A percentile compares a stretch with the other conserved stretches of the same genome.
phyloP scores from a whole-genome alignment of 2,888 invertebrate species.

The Cactoblastis cactorum region DNA sequence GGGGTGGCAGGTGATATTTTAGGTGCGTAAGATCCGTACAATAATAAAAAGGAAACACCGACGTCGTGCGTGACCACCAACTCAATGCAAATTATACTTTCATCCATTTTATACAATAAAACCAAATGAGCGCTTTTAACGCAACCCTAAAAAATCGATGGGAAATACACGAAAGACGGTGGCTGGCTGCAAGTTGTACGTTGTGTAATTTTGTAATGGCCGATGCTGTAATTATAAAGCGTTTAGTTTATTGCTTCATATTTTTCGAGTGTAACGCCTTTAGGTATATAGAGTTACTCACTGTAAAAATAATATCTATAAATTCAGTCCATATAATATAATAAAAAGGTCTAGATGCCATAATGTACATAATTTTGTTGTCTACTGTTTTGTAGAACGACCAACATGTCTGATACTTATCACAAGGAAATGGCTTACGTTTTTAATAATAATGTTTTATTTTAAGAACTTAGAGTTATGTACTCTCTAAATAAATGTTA shows the following conservation, averaged over 20 bases:
- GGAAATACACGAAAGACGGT: conserved; percentile 43
- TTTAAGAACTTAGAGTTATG: too few relatives aligned
- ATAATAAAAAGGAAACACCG: conserved; percentile 60
- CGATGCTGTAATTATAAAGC: background rate
- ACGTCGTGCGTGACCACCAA: conserved; percentile 69
- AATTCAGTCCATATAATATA: too few relatives aligned
- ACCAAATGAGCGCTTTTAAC: conserved; percentile 76
- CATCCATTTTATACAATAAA: conserved; percentile 75
- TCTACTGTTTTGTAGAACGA: too few relatives aligned
- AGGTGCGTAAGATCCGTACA: conserved; percentile 58
- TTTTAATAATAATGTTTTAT: too few relatives aligned
- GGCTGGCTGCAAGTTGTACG: conserved; percentile 16
- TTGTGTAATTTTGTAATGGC: background rate
- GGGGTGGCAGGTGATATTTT: conserved; percentile 49
- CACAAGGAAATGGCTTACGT: too few relatives aligned
- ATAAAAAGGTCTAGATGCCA: too few relatives aligned
- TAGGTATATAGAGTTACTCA: too few relatives aligned
- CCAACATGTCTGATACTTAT: too few relatives aligned
- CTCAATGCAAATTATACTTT: conserved; percentile 75
- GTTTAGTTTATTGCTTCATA: conserved; percentile 1
- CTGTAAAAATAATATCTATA: too few relatives aligned
- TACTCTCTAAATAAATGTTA: too few relatives aligned
- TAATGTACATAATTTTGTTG: too few relatives aligned
- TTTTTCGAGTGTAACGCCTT: background rate
- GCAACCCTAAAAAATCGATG: conserved; percentile 72